Conservation (phyloP, 2,888 invertebrate genomes). For the Hesperia comma region DNA sequence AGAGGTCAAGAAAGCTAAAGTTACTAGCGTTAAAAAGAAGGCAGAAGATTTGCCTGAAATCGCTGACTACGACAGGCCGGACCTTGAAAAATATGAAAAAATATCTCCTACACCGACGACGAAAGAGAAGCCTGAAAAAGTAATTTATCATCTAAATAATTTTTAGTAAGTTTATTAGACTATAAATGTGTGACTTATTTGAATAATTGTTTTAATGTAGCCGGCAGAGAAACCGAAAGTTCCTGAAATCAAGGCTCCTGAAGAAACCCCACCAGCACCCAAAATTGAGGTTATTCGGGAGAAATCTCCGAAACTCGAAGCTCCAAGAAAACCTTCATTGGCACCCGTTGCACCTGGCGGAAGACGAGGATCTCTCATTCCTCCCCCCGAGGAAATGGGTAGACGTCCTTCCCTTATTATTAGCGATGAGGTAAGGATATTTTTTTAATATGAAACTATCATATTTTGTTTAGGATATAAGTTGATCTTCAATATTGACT, state of each 20-base stretch:
- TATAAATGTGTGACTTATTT: conserved; percentile 29
- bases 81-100: conserved; percentile 87
- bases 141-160: conserved; percentile 41
- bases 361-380: conserved; percentile 92
- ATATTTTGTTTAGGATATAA: conserved; percentile 38
- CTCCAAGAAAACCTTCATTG: conserved; percentile 89
- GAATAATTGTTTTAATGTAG: conserved; percentile 39
- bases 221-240: conserved; percentile 69
- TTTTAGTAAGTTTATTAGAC: not conserved
- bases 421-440: conserved; percentile 93
- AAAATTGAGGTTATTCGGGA: conserved; percentile 95
- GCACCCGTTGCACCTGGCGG: conserved; percentile 80
- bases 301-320: conserved; percentile 87
- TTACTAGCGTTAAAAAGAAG: conserved; percentile 78
- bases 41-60: conserved; percentile 85
- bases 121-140: conserved; percentile 78
- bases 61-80: conserved; percentile 90
- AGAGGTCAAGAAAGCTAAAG: conserved; percentile 77
- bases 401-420: conserved; percentile 95
- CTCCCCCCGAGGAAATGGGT: conserved; percentile 93
- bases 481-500: conserved; percentile 34
- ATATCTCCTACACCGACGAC: conserved; percentile 79
- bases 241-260: conserved; percentile 89
- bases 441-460: conserved; percentile 19
- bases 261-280: conserved; percentile 85